These are phyloP conservation scores for Antedon bifida DNA, from an alignment of 35 echinoderm and acorn worm genomes.

Conservation along the genomic window DNA sequence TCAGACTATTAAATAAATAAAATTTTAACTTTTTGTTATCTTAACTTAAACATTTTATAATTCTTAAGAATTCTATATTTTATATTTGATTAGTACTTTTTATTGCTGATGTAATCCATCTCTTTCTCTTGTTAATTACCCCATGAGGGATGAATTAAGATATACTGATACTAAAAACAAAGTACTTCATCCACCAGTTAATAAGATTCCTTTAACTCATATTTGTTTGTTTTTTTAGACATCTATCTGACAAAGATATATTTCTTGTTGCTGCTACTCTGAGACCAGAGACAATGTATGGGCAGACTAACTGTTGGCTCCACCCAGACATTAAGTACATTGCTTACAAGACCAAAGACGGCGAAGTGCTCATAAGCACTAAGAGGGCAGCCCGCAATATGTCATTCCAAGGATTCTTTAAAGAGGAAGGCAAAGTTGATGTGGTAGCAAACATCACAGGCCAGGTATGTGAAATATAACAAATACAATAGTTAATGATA, in stretches of 20 bases:
- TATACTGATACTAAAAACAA: too few relatives aligned
- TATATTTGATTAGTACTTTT: too few relatives aligned
- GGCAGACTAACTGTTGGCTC: slow-evolving; percentile 97
- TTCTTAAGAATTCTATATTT: too few relatives aligned
- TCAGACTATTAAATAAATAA: too few relatives aligned
- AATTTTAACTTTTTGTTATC: too few relatives aligned
- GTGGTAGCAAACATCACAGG: slow-evolving; percentile 51
- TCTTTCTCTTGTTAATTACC: too few relatives aligned
- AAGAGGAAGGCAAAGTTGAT: slow-evolving; percentile 46
- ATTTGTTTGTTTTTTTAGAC: not conserved
- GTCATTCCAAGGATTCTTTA: slow-evolving; percentile 79
- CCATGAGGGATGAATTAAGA: too few relatives aligned
- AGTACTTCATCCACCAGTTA: too few relatives aligned
- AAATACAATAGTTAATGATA: too few relatives aligned
- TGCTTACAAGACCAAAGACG: slow-evolving; percentile 52
- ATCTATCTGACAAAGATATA: slow-evolving; percentile 25
- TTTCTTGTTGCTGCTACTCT: slow-evolving; percentile 85
- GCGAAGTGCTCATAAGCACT: slow-evolving; percentile 78
- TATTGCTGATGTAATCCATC: too few relatives aligned
- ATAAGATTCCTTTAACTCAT: too few relatives aligned
- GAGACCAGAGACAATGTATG: slow-evolving; percentile 95
- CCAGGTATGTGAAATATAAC: slow-evolving; percentile 42
- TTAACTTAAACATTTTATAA: too few relatives aligned
- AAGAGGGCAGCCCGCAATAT: slow-evolving; percentile 62
- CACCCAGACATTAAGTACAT: slow-evolving; percentile 71